phyloP scores from a whole-genome alignment of 2,888 invertebrate genomes.

The Napeogenes sylphis region DNA sequence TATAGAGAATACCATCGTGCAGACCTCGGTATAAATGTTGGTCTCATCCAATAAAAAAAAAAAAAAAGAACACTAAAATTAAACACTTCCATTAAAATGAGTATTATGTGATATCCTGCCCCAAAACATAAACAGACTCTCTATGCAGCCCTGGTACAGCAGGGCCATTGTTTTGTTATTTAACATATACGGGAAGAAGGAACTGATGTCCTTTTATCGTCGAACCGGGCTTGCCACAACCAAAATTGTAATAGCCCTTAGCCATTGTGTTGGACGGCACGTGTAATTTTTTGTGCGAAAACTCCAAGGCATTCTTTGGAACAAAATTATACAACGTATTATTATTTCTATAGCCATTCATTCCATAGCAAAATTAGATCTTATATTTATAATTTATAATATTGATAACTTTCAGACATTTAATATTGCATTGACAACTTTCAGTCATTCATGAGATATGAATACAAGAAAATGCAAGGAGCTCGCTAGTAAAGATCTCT shows the following conservation, averaged over 20 bases:
- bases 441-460: background rate
- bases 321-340: conserved; percentile 69
- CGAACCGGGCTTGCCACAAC: conserved; percentile 56
- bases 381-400: no score
- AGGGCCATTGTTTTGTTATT: conserved; percentile 39
- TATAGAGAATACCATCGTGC: no score
- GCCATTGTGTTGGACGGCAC: conserved; percentile 66
- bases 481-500: conserved; percentile 37
- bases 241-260: conserved; percentile 73
- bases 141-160: conserved; percentile 14
- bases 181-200: conserved; percentile 48
- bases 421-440: no score
- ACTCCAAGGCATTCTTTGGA: conserved; percentile 66
- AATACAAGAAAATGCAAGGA: conserved; percentile 36
- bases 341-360: conserved; percentile 44
- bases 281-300: conserved; percentile 74
- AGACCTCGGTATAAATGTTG: no score
- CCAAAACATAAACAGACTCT: no score
- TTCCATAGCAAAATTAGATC: no score
- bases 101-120: no score
- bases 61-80: no score
- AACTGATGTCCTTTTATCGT: conserved; percentile 68
- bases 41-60: no score
- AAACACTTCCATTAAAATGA: no score
- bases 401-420: no score